phyloP scores from a whole-genome alignment of 2,113 vertebrate species.

The Cynopterus brachyotis region DNA sequence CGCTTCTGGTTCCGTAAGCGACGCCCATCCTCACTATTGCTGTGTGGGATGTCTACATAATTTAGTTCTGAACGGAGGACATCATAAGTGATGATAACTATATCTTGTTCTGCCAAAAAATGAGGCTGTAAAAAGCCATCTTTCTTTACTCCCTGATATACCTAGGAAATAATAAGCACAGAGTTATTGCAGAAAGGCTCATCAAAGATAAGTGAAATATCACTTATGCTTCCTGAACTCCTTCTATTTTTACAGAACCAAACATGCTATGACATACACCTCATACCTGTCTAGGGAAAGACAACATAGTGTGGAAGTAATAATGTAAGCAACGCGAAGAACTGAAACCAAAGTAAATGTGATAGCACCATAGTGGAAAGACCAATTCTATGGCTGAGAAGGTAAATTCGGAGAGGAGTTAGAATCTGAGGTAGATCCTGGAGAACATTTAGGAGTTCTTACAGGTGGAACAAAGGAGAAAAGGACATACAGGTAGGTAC shows the following conservation, averaged over 20 bases:
- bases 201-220: background rate
- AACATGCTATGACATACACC: background rate
- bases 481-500: background rate
- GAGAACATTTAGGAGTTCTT: background rate
- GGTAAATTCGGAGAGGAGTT: background rate
- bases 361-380: background rate
- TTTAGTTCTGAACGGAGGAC: conserved; percentile 96
- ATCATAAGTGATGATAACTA: conserved; percentile 98
- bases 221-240: background rate
- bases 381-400: background rate
- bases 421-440: background rate
- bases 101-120: conserved; percentile 95
- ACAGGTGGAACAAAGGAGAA: background rate
- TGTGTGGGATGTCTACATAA: conserved; percentile 98
- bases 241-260: background rate
- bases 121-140: conserved; percentile 97
- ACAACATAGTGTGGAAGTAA: background rate
- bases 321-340: background rate
- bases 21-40: conserved; percentile 95
- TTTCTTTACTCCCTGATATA: conserved; percentile 98
- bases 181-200: background rate
- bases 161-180: conserved; percentile 80
- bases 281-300: background rate
- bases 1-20: conserved; percentile 97
- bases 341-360: background rate